Base-by-base conservation (phyloP, 2,797 vertebrate species). In the Mionectes olivaceus region DNA sequence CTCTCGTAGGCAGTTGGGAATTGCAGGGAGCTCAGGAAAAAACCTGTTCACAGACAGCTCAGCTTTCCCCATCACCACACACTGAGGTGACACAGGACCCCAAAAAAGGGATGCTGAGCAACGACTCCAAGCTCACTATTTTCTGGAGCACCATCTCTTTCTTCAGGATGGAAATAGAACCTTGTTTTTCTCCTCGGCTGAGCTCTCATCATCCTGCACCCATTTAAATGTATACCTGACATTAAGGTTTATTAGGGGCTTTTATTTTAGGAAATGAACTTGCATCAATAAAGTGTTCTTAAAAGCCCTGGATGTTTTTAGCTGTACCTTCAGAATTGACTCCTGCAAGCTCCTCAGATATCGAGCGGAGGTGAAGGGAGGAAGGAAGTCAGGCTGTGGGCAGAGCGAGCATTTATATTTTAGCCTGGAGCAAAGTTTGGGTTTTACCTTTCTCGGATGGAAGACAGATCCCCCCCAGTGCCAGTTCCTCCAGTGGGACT, bases 251-350 rank as follows among this genome's bases (percentile, higher is more conserved):
- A 94, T 88, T 91, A 93, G 80, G 39, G 61, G 57, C 50, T 83
- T 94, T 94, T 89, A 77, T 96, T 94, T 94, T 91, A 86, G 83
- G 95, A 94, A 93, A 68, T 75, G 76, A 91, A 65, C 82, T 71
- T 19, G 74, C 87, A 91, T 95, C 95, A 52, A 85, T 95, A 83
- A 76, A 60, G 39, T 13, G 69, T 77, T 95, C 93, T 94, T 96
- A 95, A 95, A 95, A 94, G 85, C 94, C 80, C 55, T 79, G 85
- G 73, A 49, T 91, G 92, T 24, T 91, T 90, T 88, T 89, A 92
- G 73, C 94, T 92, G 73, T 83, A 63, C 92, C 89, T 88, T 91
- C 87, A 32, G 76, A 47, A 75, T 49, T 75, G 92, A 89, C 75
- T 95, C 79, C 59, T 91, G 91, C 92, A 76, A 89, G 41, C 65